These are phyloP conservation scores for Ibidorhyncha struthersii DNA, from an alignment of 2,113 vertebrate genomes.

Conservation along the genomic window DNA sequence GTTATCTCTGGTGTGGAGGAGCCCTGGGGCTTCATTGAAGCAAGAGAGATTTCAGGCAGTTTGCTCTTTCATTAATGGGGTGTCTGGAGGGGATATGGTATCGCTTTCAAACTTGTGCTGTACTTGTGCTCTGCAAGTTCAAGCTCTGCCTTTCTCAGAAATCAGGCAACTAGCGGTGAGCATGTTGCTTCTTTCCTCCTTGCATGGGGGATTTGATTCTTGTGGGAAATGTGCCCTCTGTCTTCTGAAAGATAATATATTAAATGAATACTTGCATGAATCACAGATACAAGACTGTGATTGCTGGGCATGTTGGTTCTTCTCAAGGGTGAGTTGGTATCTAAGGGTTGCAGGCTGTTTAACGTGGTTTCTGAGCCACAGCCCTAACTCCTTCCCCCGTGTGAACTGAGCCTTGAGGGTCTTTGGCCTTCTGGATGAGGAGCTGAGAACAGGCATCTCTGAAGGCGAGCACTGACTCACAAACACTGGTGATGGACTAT, in stretches of 20 bases:
- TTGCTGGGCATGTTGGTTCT: slow-evolving; percentile 37
- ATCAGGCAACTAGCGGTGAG: not conserved
- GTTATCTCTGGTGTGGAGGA: not conserved
- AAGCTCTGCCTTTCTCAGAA: not conserved
- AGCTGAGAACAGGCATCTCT: not conserved
- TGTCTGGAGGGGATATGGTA: not conserved
- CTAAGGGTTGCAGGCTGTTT: slow-evolving; percentile 15
- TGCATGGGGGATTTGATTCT: not conserved
- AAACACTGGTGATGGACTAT: not conserved
- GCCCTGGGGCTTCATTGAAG: not conserved
- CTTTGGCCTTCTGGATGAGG: not conserved
- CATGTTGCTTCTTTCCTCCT: not conserved
- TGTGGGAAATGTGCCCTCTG: slow-evolving; percentile 3
- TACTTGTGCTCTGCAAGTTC: not conserved
- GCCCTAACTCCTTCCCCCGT: not conserved
- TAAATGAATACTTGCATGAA: not conserved
- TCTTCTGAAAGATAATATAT: not conserved
- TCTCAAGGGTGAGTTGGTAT: slow-evolving; percentile 3
- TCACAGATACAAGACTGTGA: not conserved
- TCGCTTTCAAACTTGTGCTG: not conserved
- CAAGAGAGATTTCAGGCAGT: not conserved
- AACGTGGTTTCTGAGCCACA: not conserved
- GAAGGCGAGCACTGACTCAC: not conserved
- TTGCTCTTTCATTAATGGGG: not conserved
- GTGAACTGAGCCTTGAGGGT: not conserved